Evolutionary conservation across 2,888 invertebrate species (phyloP).

Genomic region (Amiota mariae): DNA sequence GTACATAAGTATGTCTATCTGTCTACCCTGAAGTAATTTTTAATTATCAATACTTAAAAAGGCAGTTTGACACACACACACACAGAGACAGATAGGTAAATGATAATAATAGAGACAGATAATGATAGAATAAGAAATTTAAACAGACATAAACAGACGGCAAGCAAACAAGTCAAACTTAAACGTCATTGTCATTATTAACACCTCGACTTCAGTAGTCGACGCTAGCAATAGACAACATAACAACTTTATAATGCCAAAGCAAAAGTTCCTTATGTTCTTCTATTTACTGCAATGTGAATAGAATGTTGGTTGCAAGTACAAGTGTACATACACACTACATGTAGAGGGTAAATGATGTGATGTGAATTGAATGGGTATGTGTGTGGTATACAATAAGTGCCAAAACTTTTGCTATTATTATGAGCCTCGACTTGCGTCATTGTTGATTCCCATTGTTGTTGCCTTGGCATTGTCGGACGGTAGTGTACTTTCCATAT

Average conservation of each 20-base stretch:
- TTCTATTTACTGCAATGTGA: too few species aligned
- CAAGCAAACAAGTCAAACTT: neutral
- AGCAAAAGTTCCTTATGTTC: neutral
- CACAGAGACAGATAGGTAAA: neutral
- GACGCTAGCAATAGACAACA: neutral
- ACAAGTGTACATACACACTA: too few species aligned
- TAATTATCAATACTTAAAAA: neutral
- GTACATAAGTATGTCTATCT: too few species aligned
- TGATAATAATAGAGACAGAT: too few species aligned
- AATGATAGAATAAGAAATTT: neutral
- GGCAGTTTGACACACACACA: neutral
- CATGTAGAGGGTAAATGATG: neutral
- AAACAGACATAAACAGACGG: neutral
- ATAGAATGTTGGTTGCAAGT: neutral
- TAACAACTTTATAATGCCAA: slow-evolving; percentile 6
- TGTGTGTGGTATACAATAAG: slow-evolving; percentile 45
- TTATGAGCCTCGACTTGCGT: slow-evolving; percentile 51
- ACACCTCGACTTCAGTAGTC: slow-evolving; percentile 20
- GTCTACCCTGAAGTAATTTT: slow-evolving; percentile 6
- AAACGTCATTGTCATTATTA: slow-evolving; percentile 13
- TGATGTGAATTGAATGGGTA: neutral
- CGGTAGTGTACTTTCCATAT: slow-evolving; percentile 42
- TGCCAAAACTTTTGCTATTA: slow-evolving; percentile 63
- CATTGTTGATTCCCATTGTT: slow-evolving; percentile 52
- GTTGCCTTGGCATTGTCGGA: slow-evolving; percentile 50